Evolutionary conservation across 2,113 vertebrate genomes (phyloP).

Genomic region (Mustela lutreola): DNA sequence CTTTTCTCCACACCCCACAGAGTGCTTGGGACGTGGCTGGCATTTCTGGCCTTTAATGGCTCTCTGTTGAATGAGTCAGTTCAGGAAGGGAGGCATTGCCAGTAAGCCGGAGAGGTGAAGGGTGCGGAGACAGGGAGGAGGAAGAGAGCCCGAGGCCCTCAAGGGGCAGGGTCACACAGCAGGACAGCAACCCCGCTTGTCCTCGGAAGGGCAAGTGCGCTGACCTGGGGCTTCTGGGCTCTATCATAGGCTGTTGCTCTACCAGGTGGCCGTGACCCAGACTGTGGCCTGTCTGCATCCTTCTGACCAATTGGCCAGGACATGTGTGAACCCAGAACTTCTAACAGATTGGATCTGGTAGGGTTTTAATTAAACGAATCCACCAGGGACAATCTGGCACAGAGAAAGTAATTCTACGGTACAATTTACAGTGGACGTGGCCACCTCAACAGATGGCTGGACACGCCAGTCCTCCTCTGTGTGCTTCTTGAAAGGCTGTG

Average conservation of each 20-base stretch:
- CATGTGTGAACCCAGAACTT: slow-evolving; percentile 28
- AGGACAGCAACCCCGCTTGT: neutral
- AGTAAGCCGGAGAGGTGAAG: neutral
- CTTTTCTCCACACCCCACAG: neutral
- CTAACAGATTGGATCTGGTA: slow-evolving; percentile 25
- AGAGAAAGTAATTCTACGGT: neutral
- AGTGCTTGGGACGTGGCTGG: neutral
- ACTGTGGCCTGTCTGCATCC: neutral
- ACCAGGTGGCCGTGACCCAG: neutral
- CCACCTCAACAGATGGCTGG: neutral
- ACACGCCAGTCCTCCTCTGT: neutral
- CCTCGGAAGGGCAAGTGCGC: neutral
- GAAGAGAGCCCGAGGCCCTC: neutral
- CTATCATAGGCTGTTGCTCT: neutral
- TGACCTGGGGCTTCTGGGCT: neutral
- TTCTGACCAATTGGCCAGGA: neutral
- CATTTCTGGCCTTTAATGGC: neutral
- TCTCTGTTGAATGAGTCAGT: neutral
- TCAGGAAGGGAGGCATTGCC: neutral
- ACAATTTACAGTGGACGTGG: neutral
- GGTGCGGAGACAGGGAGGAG: neutral
- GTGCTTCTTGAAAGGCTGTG: neutral
- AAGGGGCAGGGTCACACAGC: fast-evolving
- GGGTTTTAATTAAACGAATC: slow-evolving; percentile 68
- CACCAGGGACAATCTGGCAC: slow-evolving; percentile 17